Evolutionary conservation across 1,140 invertebrate genomes (phyloP).

Genomic region (Acromyrmex charruanus): DNA sequence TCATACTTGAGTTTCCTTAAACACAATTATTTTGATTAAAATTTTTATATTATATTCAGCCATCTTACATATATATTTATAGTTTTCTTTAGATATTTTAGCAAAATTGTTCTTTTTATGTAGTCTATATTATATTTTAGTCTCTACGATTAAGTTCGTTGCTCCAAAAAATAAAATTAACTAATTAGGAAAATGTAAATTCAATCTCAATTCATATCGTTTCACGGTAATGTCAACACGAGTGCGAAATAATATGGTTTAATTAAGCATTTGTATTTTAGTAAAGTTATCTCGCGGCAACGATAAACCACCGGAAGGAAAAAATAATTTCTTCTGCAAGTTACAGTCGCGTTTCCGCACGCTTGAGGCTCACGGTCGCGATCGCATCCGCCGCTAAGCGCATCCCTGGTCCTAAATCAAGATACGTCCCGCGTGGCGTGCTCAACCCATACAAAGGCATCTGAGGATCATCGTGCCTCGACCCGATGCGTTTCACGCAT

Average conservation of each 20-base stretch:
- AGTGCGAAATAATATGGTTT: background rate
- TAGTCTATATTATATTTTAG: too few relatives aligned
- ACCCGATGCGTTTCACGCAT: conserved; percentile 74
- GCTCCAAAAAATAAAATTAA: background rate
- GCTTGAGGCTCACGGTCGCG: conserved; percentile 28
- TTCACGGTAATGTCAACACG: background rate
- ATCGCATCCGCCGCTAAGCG: conserved; percentile 54
- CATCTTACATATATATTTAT: too few relatives aligned
- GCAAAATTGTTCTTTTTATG: too few relatives aligned
- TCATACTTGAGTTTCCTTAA: too few relatives aligned
- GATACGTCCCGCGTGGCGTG: conserved; percentile 61
- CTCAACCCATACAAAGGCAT: conserved; percentile 56
- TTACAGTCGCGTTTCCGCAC: conserved; percentile 37
- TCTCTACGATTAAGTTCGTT: background rate
- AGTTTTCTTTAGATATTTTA: too few relatives aligned
- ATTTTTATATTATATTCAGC: too few relatives aligned
- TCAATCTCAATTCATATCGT: background rate
- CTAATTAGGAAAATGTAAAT: background rate
- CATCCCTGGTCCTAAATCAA: conserved; percentile 57
- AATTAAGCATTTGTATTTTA: background rate
- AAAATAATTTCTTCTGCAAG: conserved; percentile 6
- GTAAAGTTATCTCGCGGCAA: background rate
- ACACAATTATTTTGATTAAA: too few relatives aligned
- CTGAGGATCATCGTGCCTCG: conserved; percentile 46
- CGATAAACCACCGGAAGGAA: background rate